Percentiles rank a stretch among this genome's conserved stretches.
phyloP scores from a whole-genome alignment of 2,888 invertebrate genomes.

The Xestobium rufovillosum region DNA sequence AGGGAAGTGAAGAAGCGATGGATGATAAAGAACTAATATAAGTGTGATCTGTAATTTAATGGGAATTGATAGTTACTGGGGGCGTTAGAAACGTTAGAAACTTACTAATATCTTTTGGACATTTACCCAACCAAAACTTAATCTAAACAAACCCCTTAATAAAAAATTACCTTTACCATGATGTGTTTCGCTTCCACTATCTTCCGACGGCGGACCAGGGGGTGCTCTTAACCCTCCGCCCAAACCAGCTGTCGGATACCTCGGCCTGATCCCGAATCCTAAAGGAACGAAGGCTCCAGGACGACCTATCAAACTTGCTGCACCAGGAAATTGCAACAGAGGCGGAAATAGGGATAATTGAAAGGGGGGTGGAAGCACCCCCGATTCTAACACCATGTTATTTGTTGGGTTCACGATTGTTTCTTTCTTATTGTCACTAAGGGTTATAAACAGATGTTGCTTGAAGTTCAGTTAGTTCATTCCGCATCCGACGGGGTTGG shows the following conservation, averaged over 20 bases:
- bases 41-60: too few relatives aligned
- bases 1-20: too few relatives aligned
- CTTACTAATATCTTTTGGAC: neutral
- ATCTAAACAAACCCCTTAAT: too few relatives aligned
- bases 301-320: slow-evolving; percentile 43
- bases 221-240: slow-evolving; percentile 38
- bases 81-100: too few relatives aligned
- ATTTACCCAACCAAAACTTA: neutral
- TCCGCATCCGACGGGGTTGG: too few relatives aligned
- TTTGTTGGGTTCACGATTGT: slow-evolving; percentile 29
- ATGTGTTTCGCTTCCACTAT: slow-evolving; percentile 43
- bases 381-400: slow-evolving; percentile 57
- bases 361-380: slow-evolving; percentile 60
- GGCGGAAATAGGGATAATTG: slow-evolving; percentile 52
- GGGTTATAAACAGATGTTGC: too few relatives aligned
- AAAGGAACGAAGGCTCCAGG: slow-evolving; percentile 43
- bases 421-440: too few relatives aligned
- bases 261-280: slow-evolving; percentile 38
- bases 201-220: slow-evolving; percentile 42
- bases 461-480: too few relatives aligned
- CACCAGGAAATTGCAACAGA: slow-evolving; percentile 43
- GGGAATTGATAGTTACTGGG: too few relatives aligned
- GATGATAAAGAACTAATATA: too few relatives aligned
- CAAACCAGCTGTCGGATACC: slow-evolving; percentile 37
- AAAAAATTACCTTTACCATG: slow-evolving; percentile 43